Base-by-base conservation (phyloP, 1,140 invertebrate genomes). In the Heliconius himera region DNA sequence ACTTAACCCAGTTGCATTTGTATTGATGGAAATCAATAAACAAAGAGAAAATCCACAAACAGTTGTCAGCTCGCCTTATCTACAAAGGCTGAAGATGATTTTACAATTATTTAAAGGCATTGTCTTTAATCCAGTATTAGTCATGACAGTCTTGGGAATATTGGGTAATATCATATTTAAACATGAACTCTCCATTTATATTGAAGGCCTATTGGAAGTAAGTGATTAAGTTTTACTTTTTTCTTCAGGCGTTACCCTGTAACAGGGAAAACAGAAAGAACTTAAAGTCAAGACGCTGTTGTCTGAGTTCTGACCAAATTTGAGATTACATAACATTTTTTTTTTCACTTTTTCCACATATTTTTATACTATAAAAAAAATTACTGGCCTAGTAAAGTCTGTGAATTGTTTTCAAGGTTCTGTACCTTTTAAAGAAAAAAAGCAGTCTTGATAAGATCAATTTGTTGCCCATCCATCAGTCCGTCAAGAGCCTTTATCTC, bases 111-210 rank as follows among this genome's bases (percentile, higher is more conserved):
- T 88, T 11, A 97, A 97, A 91, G 97, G 97, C 13, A 96, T 99
- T 70, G 95, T 97, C 71, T 95, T 96, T 2, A 99, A 99, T 95
- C 99, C 99, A 1, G 96, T 99, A 74, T 96, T 99, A 18, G 95
- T 99, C 18, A 99, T 99, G 98, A 99, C 99, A 1, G 92, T 98
- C n/a, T 90, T 99, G 22, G 99, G 98, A 2, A 97, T 99, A 11
- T 90, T 97, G 74, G 98, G 98, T 20, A 99, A 99, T 93, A 95
- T 98, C 77, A 89, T 97, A 13, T 98, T 98, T 90, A 95, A 96
- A 66, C 97, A 98, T 85, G 94, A 96, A 13, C 86, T 99, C 46
- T 98, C 98, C 11, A 86, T 95, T 29, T 96, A 97, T 78, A 92
- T 99, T 13, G 95, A 96, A 81, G 96, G 96, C 60, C 96, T 99